Evolutionary conservation across 2,113 vertebrate genomes (phyloP), one percentile per base, ranked within the genome.

Genomic region (Corythoichthys haematopterus): DNA sequence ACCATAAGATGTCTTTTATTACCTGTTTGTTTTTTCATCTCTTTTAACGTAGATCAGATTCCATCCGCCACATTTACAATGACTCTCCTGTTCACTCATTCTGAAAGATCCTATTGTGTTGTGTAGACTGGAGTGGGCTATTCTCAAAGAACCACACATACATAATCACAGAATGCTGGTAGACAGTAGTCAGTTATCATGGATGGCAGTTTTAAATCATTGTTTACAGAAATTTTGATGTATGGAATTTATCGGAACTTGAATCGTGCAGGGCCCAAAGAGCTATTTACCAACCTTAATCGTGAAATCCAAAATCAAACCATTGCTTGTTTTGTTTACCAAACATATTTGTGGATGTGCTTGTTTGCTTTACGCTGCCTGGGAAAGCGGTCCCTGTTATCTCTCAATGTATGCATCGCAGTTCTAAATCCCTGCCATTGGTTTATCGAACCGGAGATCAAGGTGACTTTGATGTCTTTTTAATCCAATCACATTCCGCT

Each of bases 401-500:
- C 68, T 83, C 62, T 74, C 33, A n/a, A 60, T 80, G 81, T 75
- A 71, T 77, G 79, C 71, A 74, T 80, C 76, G 72, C 3, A 48
- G 65, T 71, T 78, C 75, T 69, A 72, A 80, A 84, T 63, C 74
- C 75, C 84, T 82, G 80, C 84, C 84, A 82, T 84, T 85, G 82
- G 72, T 81, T 81, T 72, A 80, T 81, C 80, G 74, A 40, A 3
- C 50, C 69, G 56, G 76, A 84, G 77, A 87, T 88, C 77, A 88
- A 84, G 85, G 85, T 89, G 87, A 88, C 84, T 80, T 87, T 89
- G 77, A 85, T 61, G 77, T 79, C 66, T 77, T 62, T 62, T 58
- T 61, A 78, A 65, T 79, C 86, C 81, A 86, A 78, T 89, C 85
- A 89, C 81, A 87, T 87, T 88, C 84, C 79, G 75, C 71, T 79